Evolutionary conservation across 2,888 invertebrate species (phyloP).

Genomic region (Hypena proboscidalis): DNA sequence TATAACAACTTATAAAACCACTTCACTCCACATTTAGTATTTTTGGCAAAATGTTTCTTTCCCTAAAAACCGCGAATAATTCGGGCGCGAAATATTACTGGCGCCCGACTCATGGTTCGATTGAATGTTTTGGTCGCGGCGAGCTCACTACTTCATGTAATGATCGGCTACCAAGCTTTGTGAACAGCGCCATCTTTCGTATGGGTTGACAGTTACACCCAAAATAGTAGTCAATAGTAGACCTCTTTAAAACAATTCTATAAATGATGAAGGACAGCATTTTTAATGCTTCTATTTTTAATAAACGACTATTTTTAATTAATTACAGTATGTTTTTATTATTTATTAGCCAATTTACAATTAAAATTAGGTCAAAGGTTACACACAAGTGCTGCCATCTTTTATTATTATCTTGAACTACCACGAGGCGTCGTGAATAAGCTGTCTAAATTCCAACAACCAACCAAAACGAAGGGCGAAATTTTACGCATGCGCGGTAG

Average conservation of each 20-base stretch:
- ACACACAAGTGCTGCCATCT: constrained; percentile 39
- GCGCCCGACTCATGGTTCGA: constrained; percentile 68
- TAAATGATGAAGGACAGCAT: too few species aligned
- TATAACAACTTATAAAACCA: constrained; percentile 48
- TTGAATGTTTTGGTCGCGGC: constrained; percentile 73
- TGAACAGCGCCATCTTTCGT: constrained; percentile 52
- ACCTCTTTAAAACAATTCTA: background rate
- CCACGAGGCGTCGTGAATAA: constrained; percentile 23
- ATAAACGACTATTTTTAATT: too few species aligned
- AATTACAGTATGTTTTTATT: too few species aligned
- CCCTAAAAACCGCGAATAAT: constrained; percentile 55
- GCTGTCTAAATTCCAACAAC: constrained; percentile 28
- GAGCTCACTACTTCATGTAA: constrained; percentile 49
- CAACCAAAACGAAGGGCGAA: constrained; percentile 57
- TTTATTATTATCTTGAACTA: constrained; percentile 17
- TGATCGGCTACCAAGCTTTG: constrained; percentile 58
- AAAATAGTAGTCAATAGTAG: constrained; percentile 7
- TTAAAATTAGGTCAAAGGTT: background rate
- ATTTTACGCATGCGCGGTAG: constrained; percentile 76
- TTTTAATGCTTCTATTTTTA: too few species aligned
- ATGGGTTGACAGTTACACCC: background rate
- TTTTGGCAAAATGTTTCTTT: constrained; percentile 39
- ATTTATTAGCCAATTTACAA: background rate
- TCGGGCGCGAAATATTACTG: constrained; percentile 70
- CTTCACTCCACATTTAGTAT: constrained; percentile 67